Conservation (phyloP, 2,113 vertebrate genomes). For the Nanorana parkeri region DNA sequence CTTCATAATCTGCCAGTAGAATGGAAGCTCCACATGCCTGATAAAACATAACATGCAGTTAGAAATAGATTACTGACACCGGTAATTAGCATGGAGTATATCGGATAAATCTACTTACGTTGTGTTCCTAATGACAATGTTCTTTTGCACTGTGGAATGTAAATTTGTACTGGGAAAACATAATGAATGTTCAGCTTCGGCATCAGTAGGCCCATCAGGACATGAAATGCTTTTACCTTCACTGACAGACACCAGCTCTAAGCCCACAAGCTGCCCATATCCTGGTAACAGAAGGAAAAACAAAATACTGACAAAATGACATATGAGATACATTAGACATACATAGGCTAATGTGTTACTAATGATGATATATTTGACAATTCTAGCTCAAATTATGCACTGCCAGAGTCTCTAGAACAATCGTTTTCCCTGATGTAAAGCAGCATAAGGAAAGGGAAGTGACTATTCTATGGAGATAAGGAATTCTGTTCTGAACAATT, state of each 20-base stretch:
- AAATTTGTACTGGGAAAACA: constrained; percentile 81
- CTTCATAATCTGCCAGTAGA: constrained; percentile 86
- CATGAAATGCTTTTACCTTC: constrained; percentile 67
- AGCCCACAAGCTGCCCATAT: constrained; percentile 76
- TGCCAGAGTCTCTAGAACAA: no score
- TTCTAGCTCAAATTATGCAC: no score
- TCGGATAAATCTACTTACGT: constrained; percentile 70
- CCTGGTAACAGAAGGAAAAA: constrained; percentile 70
- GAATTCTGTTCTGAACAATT: no score
- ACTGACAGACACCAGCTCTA: constrained; percentile 80
- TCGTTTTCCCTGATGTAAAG: no score
- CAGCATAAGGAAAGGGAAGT: no score
- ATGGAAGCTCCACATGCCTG: constrained; percentile 87
- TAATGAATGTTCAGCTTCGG: constrained; percentile 81
- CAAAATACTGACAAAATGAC: not conserved
- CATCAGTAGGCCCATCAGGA: constrained; percentile 75
- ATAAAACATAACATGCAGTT: not conserved
- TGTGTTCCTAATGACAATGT: constrained; percentile 80
- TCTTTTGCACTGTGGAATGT: constrained; percentile 68
- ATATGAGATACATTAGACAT: no score
- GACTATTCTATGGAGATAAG: no score
- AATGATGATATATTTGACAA: no score
- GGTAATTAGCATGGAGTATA: no score
- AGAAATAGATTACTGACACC: not conserved
- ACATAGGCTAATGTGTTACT: no score